These are phyloP conservation scores for Drosophila saltans DNA, from an alignment of 1,140 invertebrate genomes.

Conservation along the genomic window DNA sequence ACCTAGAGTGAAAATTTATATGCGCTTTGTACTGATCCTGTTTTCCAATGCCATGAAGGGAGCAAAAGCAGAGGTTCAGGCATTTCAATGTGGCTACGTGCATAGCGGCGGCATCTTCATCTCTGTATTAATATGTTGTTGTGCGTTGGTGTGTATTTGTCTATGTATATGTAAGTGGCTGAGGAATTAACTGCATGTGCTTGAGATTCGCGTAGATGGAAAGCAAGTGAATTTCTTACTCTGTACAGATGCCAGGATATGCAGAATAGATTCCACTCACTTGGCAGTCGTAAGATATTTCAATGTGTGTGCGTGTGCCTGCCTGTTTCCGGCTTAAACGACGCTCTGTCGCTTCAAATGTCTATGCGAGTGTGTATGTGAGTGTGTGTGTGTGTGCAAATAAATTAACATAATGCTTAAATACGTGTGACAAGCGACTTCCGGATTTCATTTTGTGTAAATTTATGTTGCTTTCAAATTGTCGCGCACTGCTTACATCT, in stretches of 20 bases:
- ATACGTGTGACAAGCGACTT: conserved; percentile 80
- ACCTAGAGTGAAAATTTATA: conserved; percentile 70
- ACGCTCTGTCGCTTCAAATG: conserved; percentile 78
- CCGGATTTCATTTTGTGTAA: conserved; percentile 69
- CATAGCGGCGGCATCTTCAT: conserved; percentile 38
- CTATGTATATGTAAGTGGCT: conserved; percentile 8
- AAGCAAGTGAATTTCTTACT: conserved; percentile 25
- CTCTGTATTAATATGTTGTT: conserved; percentile 25
- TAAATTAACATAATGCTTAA: conserved; percentile 82
- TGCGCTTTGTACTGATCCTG: conserved; percentile 41
- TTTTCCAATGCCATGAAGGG: conserved; percentile 25
- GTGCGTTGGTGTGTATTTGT: conserved; percentile 12
- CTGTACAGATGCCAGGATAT: conserved; percentile 49
- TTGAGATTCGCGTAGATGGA: conserved; percentile 67
- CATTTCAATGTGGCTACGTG: conserved; percentile 51
- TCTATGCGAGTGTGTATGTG: conserved; percentile 36
- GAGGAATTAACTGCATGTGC: conserved; percentile 73
- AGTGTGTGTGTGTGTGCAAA: conserved; percentile 48
- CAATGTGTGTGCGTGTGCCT: conserved; percentile 29
- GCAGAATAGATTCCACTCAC: conserved; percentile 43
- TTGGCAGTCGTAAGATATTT: conserved; percentile 8
- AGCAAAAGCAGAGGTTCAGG: conserved; percentile 52
- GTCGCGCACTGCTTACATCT: conserved; percentile 42
- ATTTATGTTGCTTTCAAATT: conserved; percentile 78
- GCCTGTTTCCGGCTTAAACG: conserved; percentile 74